Evolutionary conservation across 2,888 invertebrate genomes (phyloP), one percentile per base, ranked within the genome.

Genomic region (Volucella inanis): DNA sequence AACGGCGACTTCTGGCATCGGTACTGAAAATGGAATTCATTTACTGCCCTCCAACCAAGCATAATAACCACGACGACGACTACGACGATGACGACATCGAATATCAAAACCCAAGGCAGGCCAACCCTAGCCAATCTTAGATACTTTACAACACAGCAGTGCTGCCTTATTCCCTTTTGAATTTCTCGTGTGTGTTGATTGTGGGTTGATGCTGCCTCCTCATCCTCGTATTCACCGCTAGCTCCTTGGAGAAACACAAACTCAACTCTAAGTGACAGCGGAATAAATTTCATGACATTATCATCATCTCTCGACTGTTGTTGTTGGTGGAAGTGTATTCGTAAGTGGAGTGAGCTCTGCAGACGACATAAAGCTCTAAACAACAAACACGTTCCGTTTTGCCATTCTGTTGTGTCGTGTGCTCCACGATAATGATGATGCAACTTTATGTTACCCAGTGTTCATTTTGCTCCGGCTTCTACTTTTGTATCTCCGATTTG

Each of bases 271-370:
- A 82, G 77, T 77, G 77, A 77, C 65, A 77, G 54, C 47, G 49
- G 72, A 68, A 78, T 83, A 72, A 83, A 72, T 78, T 72, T 72
- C 62, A 77, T 50, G 78, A 83, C 78, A 72, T 72, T 78, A 83
- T 83, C 67, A 72, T 78, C 78, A 49, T 52, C 81, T 61, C 55
- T 8, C 31, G 52, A 54, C 39, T 50, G 61, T n/a, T 15, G 39
- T 12, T 8, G 10, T 9, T 14, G n/a, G 31, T n/a, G 12, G 8
- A 31, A 12, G 8, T 31, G 62, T 31, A 31, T 31, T 31, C 31
- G 38, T 38, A 14, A n/a, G 15, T 14, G 8, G 4, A 8, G 14
- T 11, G 38, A 49, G 22, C 15, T 57, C 15, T 55, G 9, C 11
- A n/a, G 59, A 50, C 59, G 38, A 52, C 0, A 68, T 62, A 62